A percentile compares a stretch with the other conserved stretches of the same genome.
Conservation (phyloP, 1,140 invertebrate genomes). For the Octopus sinensis region DNA sequence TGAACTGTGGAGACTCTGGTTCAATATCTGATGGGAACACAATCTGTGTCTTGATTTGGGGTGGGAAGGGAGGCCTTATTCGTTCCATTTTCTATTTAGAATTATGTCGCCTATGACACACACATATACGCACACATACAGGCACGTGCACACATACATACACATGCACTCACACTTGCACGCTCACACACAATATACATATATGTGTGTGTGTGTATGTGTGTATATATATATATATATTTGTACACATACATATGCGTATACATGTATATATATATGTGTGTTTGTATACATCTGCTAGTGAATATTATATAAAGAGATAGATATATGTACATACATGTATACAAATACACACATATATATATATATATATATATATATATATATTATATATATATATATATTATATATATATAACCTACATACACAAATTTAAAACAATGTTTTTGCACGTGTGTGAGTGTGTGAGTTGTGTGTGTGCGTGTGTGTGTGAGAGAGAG, state of each 20-base stretch:
- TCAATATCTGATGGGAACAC: too few relatives aligned
- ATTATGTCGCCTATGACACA: neutral
- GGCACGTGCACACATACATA: neutral
- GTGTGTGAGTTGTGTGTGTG: too few relatives aligned
- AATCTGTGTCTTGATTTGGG: too few relatives aligned
- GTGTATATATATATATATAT: neutral
- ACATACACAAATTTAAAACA: too few relatives aligned
- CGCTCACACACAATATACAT: neutral
- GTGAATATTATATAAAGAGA: neutral
- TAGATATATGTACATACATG: neutral
- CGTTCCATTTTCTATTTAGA: too few relatives aligned
- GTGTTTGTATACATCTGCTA: neutral
- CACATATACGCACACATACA: neutral
- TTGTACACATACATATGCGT: neutral
- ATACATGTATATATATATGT: neutral
- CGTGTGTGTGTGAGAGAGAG: too few relatives aligned
- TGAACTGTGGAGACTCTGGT: too few relatives aligned
- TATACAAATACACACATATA: neutral
- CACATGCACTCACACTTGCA: neutral
- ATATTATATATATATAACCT: neutral
- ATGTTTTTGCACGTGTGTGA: too few relatives aligned
- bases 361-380: constrained; percentile 1
- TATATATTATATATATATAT: neutral
- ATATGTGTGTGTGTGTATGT: neutral
- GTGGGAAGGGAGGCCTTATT: too few relatives aligned